These are phyloP conservation scores for Cynodonichthys magdalenae DNA, from an alignment of 2,797 vertebrate species.

Conservation along the genomic window DNA sequence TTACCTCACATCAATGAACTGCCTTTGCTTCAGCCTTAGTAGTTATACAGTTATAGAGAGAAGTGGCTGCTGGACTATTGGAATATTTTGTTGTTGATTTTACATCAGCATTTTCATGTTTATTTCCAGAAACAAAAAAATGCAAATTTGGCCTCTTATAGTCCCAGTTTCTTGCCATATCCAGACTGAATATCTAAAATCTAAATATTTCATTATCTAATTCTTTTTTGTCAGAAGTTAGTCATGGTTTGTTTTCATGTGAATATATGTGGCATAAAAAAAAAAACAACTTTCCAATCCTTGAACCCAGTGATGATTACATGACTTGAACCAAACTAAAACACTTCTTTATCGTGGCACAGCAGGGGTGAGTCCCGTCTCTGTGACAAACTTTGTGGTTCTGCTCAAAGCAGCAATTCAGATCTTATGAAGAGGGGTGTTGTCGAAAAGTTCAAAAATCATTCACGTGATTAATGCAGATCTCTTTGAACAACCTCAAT, in stretches of 20 bases:
- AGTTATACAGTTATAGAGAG: background rate
- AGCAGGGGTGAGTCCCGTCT: conserved; percentile 24
- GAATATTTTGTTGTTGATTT: background rate
- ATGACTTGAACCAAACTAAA: conserved; percentile 48
- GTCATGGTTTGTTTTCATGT: conserved; percentile 28
- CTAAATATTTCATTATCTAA: conserved; percentile 9
- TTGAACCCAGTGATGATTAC: conserved; percentile 46
- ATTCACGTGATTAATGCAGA: background rate
- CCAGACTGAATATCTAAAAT: background rate
- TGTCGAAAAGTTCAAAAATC: background rate
- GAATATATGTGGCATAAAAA: conserved; percentile 14
- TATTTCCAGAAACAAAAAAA: conserved; percentile 11
- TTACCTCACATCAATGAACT: conserved; percentile 9
- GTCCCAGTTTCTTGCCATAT: background rate
- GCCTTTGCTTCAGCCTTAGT: background rate
- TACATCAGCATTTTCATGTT: no score
- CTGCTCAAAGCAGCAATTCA: conserved; percentile 15
- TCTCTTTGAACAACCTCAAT: background rate
- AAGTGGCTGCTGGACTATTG: background rate
- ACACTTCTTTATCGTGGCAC: conserved; percentile 39
- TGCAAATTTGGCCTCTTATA: background rate
- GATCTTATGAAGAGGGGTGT: background rate
- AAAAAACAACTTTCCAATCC: no score
- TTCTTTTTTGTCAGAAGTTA: conserved; percentile 2
- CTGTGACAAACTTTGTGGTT: background rate